Evolutionary conservation across 2,888 invertebrate species (phyloP).

Genomic region (Diarsia rubi): DNA sequence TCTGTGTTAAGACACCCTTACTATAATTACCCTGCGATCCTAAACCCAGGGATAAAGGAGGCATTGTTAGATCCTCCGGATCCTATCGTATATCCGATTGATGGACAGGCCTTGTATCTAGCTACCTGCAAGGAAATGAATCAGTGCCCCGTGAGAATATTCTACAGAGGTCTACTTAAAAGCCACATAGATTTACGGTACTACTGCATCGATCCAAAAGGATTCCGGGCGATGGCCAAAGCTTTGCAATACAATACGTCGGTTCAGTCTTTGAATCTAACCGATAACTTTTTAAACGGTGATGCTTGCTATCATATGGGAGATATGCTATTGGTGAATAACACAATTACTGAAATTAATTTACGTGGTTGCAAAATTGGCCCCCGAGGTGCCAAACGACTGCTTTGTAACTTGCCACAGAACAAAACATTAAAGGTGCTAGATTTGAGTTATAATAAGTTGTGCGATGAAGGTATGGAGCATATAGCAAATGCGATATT

Average conservation of each 20-base stretch:
- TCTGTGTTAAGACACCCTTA: constrained; percentile 79
- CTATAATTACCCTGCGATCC: constrained; percentile 80
- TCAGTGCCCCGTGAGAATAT: constrained; percentile 74
- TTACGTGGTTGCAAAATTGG: constrained; percentile 83
- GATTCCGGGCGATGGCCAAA: constrained; percentile 79
- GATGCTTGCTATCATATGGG: constrained; percentile 84
- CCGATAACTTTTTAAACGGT: constrained; percentile 79
- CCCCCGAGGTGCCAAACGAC: constrained; percentile 68
- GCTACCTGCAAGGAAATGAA: constrained; percentile 80
- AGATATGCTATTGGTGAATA: constrained; percentile 77
- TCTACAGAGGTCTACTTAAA: constrained; percentile 74
- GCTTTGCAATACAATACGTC: constrained; percentile 77
- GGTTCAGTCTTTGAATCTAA: constrained; percentile 77
- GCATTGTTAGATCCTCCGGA: constrained; percentile 76
- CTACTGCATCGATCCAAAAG: constrained; percentile 80
- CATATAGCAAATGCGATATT: constrained; percentile 72
- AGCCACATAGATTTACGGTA: constrained; percentile 79
- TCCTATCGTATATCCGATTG: constrained; percentile 73
- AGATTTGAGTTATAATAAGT: constrained; percentile 76
- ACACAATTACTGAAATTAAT: constrained; percentile 74
- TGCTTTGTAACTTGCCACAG: constrained; percentile 69
- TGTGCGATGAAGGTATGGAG: constrained; percentile 76
- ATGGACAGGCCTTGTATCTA: constrained; percentile 82
- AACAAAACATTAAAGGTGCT: constrained; percentile 73
- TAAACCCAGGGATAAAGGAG: constrained; percentile 80